phyloP scores from a whole-genome alignment of 37 sponge, comb jelly and placozoan genomes.

The Halichondria panicea region DNA sequence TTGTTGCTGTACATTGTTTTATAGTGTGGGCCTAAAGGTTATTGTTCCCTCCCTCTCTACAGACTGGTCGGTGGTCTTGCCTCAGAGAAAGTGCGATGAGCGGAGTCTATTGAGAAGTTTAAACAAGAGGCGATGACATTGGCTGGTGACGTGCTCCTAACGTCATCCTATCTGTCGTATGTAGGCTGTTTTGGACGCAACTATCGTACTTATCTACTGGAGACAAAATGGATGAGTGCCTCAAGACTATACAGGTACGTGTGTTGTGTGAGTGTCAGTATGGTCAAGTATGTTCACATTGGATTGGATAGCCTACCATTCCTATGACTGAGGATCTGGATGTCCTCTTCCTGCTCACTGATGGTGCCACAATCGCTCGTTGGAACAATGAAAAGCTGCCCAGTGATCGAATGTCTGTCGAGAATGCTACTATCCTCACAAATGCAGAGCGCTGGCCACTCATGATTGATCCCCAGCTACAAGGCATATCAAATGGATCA shows the following conservation, averaged over 20 bases:
- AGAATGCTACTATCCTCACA: constrained; percentile 98
- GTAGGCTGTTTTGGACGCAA: constrained; percentile 92
- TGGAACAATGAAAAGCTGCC: constrained; percentile 99
- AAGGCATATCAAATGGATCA: constrained; percentile 99
- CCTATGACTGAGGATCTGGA: constrained; percentile 92
- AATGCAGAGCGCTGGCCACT: constrained; percentile 98
- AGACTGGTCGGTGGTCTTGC: constrained; percentile 96
- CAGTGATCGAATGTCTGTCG: constrained; percentile 98
- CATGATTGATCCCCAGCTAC: constrained; percentile 99
- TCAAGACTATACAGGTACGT: too few relatives aligned
- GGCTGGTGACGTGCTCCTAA: constrained; percentile 97
- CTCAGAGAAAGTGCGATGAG: constrained; percentile 98
- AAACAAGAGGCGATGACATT: constrained; percentile 83
- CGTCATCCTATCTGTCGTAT: constrained; percentile 94
- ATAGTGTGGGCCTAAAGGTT: not conserved
- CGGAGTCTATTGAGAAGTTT: constrained; percentile 90
- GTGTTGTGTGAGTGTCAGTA: not conserved
- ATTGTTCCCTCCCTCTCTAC: not conserved
- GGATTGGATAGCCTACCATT: constrained; percentile 64
- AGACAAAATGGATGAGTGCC: constrained; percentile 82
- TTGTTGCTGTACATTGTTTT: not conserved
- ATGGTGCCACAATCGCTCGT: constrained; percentile 93
- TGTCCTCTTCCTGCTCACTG: constrained; percentile 88
- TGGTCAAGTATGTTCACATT: not conserved
- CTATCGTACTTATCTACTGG: constrained; percentile 80